Evolutionary conservation across 2,797 vertebrate species (phyloP).

Genomic region (Lateolabrax maculatus): DNA sequence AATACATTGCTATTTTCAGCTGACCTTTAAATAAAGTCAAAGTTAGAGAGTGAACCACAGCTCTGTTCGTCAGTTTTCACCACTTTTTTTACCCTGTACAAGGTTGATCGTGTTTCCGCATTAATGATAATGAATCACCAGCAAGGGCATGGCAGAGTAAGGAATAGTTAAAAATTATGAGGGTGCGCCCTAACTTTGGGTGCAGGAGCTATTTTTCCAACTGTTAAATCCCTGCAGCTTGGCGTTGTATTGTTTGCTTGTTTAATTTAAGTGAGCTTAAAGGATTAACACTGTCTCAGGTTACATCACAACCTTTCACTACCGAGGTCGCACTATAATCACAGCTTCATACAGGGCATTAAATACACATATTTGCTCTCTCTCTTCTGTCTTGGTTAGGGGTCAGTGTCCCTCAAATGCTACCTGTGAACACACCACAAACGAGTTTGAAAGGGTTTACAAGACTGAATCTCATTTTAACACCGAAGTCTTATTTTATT

Average conservation of each 20-base stretch:
- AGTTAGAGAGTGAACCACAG: conserved; percentile 11
- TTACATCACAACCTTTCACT: conserved; percentile 75
- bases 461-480: neutral
- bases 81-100: conserved; percentile 29
- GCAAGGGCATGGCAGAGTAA: neutral
- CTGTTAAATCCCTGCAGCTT: conserved; percentile 59
- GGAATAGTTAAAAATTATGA: conserved; percentile 25
- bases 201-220: too few species aligned
- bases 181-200: conserved; percentile 19
- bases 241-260: conserved; percentile 73
- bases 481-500: neutral
- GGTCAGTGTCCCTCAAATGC: conserved; percentile 19
- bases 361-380: conserved; percentile 30
- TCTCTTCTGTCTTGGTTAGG: neutral
- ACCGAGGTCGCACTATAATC: conserved; percentile 64
- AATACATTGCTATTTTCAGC: conserved; percentile 22
- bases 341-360: conserved; percentile 26
- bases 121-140: conserved; percentile 32
- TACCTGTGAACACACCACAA: neutral
- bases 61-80: conserved; percentile 5
- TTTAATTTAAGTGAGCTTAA: conserved; percentile 81
- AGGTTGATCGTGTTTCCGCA: conserved; percentile 20
- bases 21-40: conserved; percentile 63
- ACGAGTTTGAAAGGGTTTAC: neutral
- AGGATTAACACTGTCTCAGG: conserved; percentile 81